A percentile compares a stretch with the other conserved stretches of the same genome.
These are phyloP conservation scores for Scalopus aquaticus DNA, from an alignment of 2,113 vertebrate genomes.

Conservation along the genomic window DNA sequence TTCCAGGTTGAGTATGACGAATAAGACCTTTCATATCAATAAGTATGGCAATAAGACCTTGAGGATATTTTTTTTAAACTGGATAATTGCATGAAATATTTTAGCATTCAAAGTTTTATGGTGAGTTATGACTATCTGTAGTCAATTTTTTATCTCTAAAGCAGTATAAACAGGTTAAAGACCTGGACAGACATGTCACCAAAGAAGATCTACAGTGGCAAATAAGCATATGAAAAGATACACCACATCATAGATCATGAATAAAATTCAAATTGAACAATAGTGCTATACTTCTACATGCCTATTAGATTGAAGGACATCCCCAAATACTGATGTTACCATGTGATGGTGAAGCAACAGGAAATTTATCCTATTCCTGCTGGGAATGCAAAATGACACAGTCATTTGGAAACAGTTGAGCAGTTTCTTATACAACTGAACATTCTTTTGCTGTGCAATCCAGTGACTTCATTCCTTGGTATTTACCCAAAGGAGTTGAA, in stretches of 20 bases:
- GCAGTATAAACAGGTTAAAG: slow-evolving; percentile 62
- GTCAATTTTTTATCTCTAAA: slow-evolving; percentile 61
- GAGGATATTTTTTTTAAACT: neutral
- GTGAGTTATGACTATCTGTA: slow-evolving; percentile 57
- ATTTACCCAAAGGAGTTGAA: neutral
- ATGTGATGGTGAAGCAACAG: neutral
- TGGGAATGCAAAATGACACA: neutral
- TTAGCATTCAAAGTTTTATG: slow-evolving; percentile 31
- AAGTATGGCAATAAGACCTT: too few relatives aligned
- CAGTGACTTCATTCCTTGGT: neutral
- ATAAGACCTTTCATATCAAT: neutral
- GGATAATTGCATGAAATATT: slow-evolving; percentile 49
- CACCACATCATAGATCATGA: neutral
- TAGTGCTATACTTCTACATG: neutral
- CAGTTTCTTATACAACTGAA: neutral
- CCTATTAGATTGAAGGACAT: neutral
- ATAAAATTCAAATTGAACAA: neutral
- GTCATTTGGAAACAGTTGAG: neutral
- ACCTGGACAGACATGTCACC: neutral
- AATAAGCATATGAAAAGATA: neutral
- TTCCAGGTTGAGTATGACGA: neutral
- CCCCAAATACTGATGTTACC: neutral
- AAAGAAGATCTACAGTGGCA: neutral
- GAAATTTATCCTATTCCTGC: neutral
- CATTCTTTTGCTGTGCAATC: neutral